Base-by-base conservation (phyloP, 2,797 vertebrate species). In the Channallabes apus region DNA sequence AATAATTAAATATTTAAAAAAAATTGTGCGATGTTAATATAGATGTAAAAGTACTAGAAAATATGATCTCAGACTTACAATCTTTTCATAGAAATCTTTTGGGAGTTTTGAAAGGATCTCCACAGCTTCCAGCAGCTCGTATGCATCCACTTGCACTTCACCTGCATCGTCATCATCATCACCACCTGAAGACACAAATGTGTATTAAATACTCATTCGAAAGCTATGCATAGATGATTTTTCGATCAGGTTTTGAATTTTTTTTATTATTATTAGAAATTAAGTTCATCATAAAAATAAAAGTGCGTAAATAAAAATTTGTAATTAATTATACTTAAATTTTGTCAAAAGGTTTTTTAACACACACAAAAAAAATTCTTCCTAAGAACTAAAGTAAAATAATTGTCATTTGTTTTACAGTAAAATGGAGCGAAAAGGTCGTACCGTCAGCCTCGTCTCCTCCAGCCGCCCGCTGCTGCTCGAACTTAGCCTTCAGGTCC, bases 41-140 rank as follows among this genome's bases (percentile, higher is more conserved):
- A 27, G 11, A 46, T 46, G 0, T 61, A 0, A 0, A 35, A 14
- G 14, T 27, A 20, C 18, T 20, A 6, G 18, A 46, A 11, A 71
- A 72, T 41, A 17, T 51, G 18, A 29, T 65, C 35, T 15, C 6
- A 64, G 85, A 91, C 97, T 93, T 94, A 99, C 98, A 88, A 99
- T 98, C 96, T 99, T 99, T 15, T 99, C 98, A 91, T 97, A 99
- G 92, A 99, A 99, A 88, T 99, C 98, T 95, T 99, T 99, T 41
- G 98, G 98, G 90, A 99, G 91, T 93, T 99, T 99, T 76, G 96
- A 96, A 88, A 99, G 96, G 92, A 99, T 95, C 90, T 99, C 98
- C 85, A 97, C 97, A 67, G 97, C 94, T 92, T 99, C 97, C 89
- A 99, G 93, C 75, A 99, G 95, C 83, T 99, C 98, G 80, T 99